Evolutionary conservation across 2,797 vertebrate genomes (phyloP).

Genomic region (Notolabrus celidotus): DNA sequence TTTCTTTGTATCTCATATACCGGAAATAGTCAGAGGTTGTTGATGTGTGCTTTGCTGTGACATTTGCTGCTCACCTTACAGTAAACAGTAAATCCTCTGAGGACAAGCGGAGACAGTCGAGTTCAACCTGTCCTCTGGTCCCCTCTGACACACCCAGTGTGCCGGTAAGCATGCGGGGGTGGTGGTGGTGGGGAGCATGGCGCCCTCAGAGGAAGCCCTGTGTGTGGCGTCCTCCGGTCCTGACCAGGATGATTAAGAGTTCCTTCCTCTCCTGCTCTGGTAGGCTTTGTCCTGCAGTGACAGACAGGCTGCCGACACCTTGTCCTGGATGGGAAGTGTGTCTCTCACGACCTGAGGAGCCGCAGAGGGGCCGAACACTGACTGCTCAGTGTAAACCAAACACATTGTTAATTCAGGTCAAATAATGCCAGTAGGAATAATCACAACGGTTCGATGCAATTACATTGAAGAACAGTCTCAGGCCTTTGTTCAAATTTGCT

Average conservation of each 20-base stretch:
- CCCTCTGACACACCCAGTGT: slow-evolving; percentile 58
- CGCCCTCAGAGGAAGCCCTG: slow-evolving; percentile 74
- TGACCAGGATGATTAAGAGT: slow-evolving; percentile 81
- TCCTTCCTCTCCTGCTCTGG: slow-evolving; percentile 80
- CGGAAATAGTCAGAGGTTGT: slow-evolving; percentile 67
- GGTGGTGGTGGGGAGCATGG: slow-evolving; percentile 21
- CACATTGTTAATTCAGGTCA: slow-evolving; percentile 15
- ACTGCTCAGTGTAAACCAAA: slow-evolving; percentile 35
- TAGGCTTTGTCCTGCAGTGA: slow-evolving; percentile 75
- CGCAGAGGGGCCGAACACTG: slow-evolving; percentile 23
- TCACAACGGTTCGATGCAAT: slow-evolving; percentile 30
- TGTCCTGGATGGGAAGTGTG: slow-evolving; percentile 72
- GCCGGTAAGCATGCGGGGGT: slow-evolving; percentile 50
- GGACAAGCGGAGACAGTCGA: slow-evolving; percentile 51
- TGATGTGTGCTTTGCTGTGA: slow-evolving; percentile 34
- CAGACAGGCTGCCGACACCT: slow-evolving; percentile 84
- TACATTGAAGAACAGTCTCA: slow-evolving; percentile 13
- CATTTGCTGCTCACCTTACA: slow-evolving; percentile 32
- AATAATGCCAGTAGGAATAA: slow-evolving; percentile 32
- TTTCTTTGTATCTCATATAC: slow-evolving; percentile 77
- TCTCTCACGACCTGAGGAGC: slow-evolving; percentile 62
- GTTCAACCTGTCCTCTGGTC: slow-evolving; percentile 35
- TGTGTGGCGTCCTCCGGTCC: slow-evolving; percentile 73
- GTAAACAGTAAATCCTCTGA: slow-evolving; percentile 53
- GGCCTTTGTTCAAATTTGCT: not conserved